Conservation (phyloP, 2,113 vertebrate genomes). For the Corythornis vintsioides region DNA sequence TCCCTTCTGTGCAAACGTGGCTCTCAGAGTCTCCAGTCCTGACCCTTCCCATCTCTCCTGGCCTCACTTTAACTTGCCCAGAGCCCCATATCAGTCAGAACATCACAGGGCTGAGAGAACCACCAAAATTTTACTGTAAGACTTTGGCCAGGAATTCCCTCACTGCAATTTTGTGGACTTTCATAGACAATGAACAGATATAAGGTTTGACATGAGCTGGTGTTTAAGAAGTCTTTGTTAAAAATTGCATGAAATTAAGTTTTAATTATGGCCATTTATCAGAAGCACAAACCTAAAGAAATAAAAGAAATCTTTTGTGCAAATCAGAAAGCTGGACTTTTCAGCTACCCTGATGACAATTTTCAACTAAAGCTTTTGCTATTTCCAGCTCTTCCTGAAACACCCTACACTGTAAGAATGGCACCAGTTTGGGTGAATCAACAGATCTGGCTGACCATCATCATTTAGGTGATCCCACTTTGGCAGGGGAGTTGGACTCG, state of each 20-base stretch:
- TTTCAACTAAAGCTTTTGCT: not conserved
- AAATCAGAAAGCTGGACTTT: not conserved
- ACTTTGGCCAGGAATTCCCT: not conserved
- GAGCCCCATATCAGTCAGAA: not conserved
- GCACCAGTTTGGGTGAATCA: not conserved
- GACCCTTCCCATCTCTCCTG: not conserved
- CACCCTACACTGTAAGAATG: no score
- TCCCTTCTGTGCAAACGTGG: not conserved
- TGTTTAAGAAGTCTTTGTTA: not conserved
- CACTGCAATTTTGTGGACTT: not conserved
- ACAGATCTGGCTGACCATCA: not conserved
- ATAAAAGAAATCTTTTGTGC: not conserved
- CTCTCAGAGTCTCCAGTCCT: not conserved
- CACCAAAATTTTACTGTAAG: not conserved
- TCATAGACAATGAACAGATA: accelerated
- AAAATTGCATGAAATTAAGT: not conserved
- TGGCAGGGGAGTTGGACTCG: no score
- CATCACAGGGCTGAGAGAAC: not conserved
- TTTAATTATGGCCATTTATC: not conserved
- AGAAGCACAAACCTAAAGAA: not conserved
- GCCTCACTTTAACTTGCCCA: accelerated
- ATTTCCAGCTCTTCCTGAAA: not conserved
- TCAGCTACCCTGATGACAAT: not conserved
- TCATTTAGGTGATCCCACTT: no score
- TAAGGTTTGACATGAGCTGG: not conserved